These are phyloP conservation scores for Aspiorhynchus laticeps DNA, from an alignment of 2,113 vertebrate genomes.

Conservation along the genomic window DNA sequence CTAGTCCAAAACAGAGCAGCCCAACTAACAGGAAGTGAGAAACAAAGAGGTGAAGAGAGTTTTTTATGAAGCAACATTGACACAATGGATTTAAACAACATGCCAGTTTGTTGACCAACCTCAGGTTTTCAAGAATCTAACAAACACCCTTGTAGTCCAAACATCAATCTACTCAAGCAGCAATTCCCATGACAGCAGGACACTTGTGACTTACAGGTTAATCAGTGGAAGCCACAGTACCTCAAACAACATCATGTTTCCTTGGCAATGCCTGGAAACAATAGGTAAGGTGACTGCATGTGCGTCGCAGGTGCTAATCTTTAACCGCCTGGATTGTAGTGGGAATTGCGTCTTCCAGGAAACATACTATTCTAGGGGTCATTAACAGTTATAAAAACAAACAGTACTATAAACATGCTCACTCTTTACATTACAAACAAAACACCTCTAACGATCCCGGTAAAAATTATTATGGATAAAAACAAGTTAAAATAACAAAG, in stretches of 20 bases:
- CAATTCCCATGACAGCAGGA: not conserved
- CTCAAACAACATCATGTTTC: conserved; percentile 29
- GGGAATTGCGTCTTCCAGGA: conserved; percentile 1
- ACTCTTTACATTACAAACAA: not conserved
- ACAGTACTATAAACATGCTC: not conserved
- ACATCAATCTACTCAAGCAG: not conserved
- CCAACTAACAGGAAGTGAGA: conserved; percentile 41
- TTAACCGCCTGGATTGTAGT: not conserved
- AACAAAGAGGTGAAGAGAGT: conserved; percentile 18
- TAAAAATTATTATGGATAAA: not conserved
- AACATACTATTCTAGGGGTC: conserved; percentile 2
- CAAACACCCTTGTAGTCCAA: not conserved
- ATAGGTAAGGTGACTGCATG: not conserved
- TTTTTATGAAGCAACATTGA: conserved; percentile 9
- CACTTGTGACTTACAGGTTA: not conserved
- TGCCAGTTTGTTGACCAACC: not conserved
- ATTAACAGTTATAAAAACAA: conserved; percentile 2
- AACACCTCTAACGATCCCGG: not conserved
- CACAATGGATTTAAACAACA: not conserved
- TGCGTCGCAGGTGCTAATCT: conserved; percentile 4
- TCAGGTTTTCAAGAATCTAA: not conserved
- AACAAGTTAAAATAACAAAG: not conserved
- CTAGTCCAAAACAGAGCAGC: conserved; percentile 23
- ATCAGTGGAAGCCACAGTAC: not conserved
- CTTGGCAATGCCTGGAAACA: conserved; percentile 17